Percentiles rank a stretch among this genome's conserved stretches.
Conservation (phyloP, 2,797 vertebrate species). For the Fringilla coelebs region DNA sequence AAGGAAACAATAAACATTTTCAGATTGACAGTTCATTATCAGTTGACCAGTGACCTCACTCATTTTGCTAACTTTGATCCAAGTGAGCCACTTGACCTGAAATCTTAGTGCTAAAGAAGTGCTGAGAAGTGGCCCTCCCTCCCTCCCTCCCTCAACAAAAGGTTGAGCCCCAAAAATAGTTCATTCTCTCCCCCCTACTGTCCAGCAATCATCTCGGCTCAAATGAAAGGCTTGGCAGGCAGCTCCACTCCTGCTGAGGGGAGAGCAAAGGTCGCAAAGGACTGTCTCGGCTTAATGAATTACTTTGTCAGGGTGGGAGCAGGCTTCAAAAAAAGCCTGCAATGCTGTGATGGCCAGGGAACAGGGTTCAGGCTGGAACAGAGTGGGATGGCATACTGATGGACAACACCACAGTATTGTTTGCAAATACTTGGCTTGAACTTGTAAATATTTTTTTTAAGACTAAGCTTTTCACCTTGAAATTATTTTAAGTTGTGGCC, state of each 20-base stretch:
- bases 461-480: background rate
- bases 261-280: constrained; percentile 22
- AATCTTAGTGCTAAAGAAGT: background rate
- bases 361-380: background rate
- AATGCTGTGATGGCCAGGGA: background rate
- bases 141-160: no score
- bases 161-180: background rate
- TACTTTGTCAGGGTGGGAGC: background rate
- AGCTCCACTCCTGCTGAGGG: background rate
- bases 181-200: background rate
- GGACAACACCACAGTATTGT: background rate
- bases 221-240: background rate
- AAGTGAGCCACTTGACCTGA: background rate
- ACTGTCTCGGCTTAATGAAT: constrained; percentile 29
- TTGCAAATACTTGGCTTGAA: background rate
- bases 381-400: background rate
- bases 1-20: constrained; percentile 63
- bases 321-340: background rate
- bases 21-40: background rate
- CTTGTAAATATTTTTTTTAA: background rate
- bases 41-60: background rate
- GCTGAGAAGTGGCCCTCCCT: background rate
- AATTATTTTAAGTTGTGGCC: background rate
- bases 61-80: background rate
- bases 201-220: background rate